Conservation (phyloP, 2,888 invertebrate genomes). For the Criorhina ranunculi region DNA sequence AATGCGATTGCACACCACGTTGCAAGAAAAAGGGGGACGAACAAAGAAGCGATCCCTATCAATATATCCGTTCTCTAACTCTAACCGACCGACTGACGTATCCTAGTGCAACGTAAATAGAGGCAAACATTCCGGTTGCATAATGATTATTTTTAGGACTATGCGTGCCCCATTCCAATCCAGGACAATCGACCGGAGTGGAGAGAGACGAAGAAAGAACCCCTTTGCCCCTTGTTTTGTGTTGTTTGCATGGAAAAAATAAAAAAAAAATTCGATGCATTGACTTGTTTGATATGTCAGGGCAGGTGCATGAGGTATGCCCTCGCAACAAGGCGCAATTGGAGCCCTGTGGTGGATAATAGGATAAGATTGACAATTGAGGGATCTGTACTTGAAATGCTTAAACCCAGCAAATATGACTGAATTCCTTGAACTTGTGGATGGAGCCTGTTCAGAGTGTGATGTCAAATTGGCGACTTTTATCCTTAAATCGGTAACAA, state of each 20-base stretch:
- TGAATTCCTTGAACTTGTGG: no score
- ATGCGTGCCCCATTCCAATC: conserved; percentile 56
- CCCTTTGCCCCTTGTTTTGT: conserved; percentile 11
- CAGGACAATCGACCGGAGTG: conserved; percentile 31
- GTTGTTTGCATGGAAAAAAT: conserved; percentile 6
- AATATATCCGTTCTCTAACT: conserved; percentile 51
- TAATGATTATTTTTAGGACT: conserved; percentile 69
- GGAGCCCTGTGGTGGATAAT: no score
- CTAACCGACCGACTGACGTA: conserved; percentile 65
- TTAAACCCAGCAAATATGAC: no score
- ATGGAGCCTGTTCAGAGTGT: no score
- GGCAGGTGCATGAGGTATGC: conserved; percentile 5
- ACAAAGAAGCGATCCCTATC: conserved; percentile 69
- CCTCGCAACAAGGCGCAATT: no score
- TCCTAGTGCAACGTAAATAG: conserved; percentile 64
- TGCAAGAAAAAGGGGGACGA: conserved; percentile 59
- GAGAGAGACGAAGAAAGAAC: conserved; percentile 4
- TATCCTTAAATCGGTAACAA: no score
- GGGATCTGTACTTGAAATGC: no score
- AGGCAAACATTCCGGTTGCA: conserved; percentile 54
- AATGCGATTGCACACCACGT: conserved; percentile 43
- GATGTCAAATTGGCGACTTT: no score
- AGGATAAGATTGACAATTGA: no score
- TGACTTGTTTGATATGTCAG: conserved; percentile 31
- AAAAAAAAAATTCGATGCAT: conserved; percentile 33